A percentile compares a stretch with the other conserved stretches of the same genome.
phyloP scores from a whole-genome alignment of 2,888 invertebrate genomes.

The Bhutanitis thaidina region DNA sequence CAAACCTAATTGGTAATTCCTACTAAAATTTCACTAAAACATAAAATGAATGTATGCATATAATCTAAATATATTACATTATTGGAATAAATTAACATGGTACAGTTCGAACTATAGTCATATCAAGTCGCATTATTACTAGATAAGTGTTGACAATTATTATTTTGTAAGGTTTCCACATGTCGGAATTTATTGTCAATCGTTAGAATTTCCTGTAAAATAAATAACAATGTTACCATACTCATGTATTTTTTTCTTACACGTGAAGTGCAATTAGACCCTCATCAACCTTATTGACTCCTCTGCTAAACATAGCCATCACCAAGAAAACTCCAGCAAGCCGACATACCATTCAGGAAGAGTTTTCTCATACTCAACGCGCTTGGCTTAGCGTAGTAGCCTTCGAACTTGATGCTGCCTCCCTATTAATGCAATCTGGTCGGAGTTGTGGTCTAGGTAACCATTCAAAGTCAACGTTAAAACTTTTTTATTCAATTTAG shows the following conservation, averaged over 20 bases:
- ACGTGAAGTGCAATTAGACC: too few species aligned
- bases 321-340: too few species aligned
- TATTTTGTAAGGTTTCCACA: slow-evolving; percentile 70
- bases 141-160: slow-evolving; percentile 75
- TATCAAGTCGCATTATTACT: slow-evolving; percentile 65
- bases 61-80: background rate
- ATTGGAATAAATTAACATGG: slow-evolving; percentile 8
- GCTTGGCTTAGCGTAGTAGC: too few species aligned
- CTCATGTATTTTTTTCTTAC: slow-evolving; percentile 16
- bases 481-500: too few species aligned
- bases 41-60: background rate
- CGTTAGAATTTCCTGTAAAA: slow-evolving; percentile 76
- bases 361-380: too few species aligned
- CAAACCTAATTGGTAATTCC: background rate
- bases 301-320: too few species aligned
- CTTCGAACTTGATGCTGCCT: too few species aligned
- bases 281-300: too few species aligned
- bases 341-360: too few species aligned
- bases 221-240: slow-evolving; percentile 78
- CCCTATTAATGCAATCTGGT: too few species aligned
- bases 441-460: too few species aligned
- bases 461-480: too few species aligned
- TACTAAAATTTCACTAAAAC: background rate
- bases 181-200: slow-evolving; percentile 71
- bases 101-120: slow-evolving; percentile 55